Evolutionary conservation across 2,888 invertebrate genomes (phyloP), one percentile per base, ranked within the genome.

Genomic region (Tinea pellionella): DNA sequence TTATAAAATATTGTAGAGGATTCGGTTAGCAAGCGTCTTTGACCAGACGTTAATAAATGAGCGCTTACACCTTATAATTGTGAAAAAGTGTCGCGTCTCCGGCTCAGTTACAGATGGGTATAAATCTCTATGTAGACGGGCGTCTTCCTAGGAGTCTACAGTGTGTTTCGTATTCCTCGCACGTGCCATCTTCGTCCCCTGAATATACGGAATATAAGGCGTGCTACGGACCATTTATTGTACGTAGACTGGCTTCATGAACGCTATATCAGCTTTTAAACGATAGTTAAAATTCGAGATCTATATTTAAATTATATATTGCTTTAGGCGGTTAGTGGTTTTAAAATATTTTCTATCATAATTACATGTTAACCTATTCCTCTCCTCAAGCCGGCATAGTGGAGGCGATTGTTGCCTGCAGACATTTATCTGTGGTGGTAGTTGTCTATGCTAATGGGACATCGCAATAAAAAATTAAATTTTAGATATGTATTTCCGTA

Each of bases 61-160:
- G 71, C 77, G 78, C 82, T 84, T 82, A 80, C 78, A 79, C 78
- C 77, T 81, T 80, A 79, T 86, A 85, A 85, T 85, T 85, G 83
- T 79, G 80, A 84, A 85, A 86, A 84, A 84, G 74, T 80, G 85
- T 83, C 85, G 81, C 84, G 84, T 86, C 77, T 74, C 70, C 78
- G 71, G 77, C 86, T 85, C 83, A 82, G 80, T 85, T 84, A 85
- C 85, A 82, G 81, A 83, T 81, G 80, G 77, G 80, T 78, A 86
- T 87, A 84, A 87, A 86, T 87, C 86, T 87, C 81, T 83, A 81
- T 81, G 79, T 81, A 85, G 83, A 79, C 77, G 75, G 78, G 74
- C 76, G 76, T 72, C 68, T 29, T 16, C 19, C 68, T 67, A 69
- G 73, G 67, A 69, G 73, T 41, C 24, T 61, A 62, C 47, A n/a